phyloP scores from a whole-genome alignment of 2,888 invertebrate species.

The Hydrotaea cyrtoneurina region DNA sequence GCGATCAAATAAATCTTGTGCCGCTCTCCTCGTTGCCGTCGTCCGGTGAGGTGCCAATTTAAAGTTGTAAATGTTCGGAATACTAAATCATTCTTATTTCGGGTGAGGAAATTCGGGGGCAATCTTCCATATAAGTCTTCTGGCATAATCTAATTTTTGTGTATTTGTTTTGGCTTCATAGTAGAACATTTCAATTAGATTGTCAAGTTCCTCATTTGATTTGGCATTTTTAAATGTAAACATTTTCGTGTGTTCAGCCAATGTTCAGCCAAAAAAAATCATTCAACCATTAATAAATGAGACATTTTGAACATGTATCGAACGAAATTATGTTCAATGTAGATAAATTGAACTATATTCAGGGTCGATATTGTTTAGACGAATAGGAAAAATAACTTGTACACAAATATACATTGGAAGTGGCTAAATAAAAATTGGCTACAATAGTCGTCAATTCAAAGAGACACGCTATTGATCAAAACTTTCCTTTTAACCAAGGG shows the following conservation, averaged over 20 bases:
- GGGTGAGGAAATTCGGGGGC: background rate
- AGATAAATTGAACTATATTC: background rate
- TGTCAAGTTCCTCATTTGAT: too few relatives aligned
- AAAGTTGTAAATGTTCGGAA: constrained; percentile 10
- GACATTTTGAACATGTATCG: too few relatives aligned
- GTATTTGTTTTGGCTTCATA: too few relatives aligned
- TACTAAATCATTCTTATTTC: constrained; percentile 27
- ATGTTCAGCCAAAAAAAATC: background rate
- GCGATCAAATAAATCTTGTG: constrained; percentile 7
- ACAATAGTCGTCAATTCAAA: too few relatives aligned
- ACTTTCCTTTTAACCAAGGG: too few relatives aligned
- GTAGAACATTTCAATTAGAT: too few relatives aligned
- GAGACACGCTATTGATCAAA: too few relatives aligned
- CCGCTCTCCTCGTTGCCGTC: background rate
- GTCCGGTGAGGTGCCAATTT: background rate
- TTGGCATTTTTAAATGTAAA: too few relatives aligned
- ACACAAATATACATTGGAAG: too few relatives aligned
- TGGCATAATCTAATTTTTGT: constrained; percentile 9
- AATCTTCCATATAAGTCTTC: background rate
- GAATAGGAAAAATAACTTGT: too few relatives aligned
- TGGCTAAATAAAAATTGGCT: too few relatives aligned
- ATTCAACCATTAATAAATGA: background rate
- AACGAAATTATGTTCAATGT: background rate
- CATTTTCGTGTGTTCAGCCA: background rate
- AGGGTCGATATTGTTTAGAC: background rate